Conservation (phyloP, 2,113 vertebrate species). For the Coryphaenoides rupestris region DNA sequence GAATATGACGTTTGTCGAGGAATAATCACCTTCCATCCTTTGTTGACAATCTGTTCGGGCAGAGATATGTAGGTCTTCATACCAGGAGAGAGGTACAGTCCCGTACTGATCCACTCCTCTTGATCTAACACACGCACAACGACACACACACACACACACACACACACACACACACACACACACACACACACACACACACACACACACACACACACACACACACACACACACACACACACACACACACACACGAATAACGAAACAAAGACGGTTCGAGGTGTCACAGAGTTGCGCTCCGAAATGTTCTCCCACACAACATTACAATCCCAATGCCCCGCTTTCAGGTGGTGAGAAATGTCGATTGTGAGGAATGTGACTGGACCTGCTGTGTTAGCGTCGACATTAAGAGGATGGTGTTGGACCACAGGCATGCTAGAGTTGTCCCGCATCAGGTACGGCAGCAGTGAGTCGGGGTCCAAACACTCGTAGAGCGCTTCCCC, state of each 20-base stretch:
- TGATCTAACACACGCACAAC: conserved; percentile 41
- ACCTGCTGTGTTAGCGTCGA: conserved; percentile 61
- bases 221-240: too few species aligned
- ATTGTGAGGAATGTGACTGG: too few species aligned
- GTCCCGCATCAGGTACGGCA: conserved; percentile 66
- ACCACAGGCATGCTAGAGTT: conserved; percentile 51
- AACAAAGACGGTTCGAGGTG: conserved; percentile 38
- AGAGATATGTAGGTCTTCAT: conserved; percentile 65
- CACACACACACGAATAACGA: too few species aligned
- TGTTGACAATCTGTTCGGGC: conserved; percentile 54
- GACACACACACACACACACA: too few species aligned
- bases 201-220: conserved; percentile 16
- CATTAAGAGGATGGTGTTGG: conserved; percentile 33
- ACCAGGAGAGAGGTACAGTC: conserved; percentile 71
- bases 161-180: too few species aligned
- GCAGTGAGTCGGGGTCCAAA: conserved; percentile 63
- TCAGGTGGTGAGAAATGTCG: too few species aligned
- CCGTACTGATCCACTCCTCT: conserved; percentile 75
- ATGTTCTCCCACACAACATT: conserved; percentile 43
- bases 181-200: too few species aligned
- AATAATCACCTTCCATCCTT: conserved; percentile 44
- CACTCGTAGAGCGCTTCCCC: conserved; percentile 69
- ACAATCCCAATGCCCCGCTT: conserved; percentile 3
- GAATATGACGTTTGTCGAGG: too few species aligned
- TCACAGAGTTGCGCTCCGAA: conserved; percentile 30